Evolutionary conservation across 1,140 invertebrate species (phyloP).

Genomic region (Drosophila lacteicornis): DNA sequence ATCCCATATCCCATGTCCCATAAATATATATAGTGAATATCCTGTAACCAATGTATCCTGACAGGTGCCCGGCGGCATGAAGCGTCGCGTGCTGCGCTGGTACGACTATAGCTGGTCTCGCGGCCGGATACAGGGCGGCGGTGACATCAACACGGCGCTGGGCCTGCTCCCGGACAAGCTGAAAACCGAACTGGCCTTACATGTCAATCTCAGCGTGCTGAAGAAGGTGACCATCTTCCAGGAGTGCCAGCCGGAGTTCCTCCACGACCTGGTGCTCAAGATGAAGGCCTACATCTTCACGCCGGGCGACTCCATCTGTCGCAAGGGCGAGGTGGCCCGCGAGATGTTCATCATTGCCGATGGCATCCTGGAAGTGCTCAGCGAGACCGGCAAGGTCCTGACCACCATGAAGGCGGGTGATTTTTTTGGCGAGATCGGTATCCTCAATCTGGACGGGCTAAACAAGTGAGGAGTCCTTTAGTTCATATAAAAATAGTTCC

Average conservation of each 20-base stretch:
- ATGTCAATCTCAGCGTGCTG: constrained; percentile 97
- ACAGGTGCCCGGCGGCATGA: constrained; percentile 96
- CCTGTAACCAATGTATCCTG: background rate
- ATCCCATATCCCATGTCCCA: background rate
- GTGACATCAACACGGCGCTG: constrained; percentile 97
- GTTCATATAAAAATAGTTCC: background rate
- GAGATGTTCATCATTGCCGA: constrained; percentile 99
- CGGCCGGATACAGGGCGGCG: constrained; percentile 97
- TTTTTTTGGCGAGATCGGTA: constrained; percentile 99
- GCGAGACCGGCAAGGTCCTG: constrained; percentile 95
- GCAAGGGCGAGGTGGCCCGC: constrained; percentile 95
- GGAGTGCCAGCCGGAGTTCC: constrained; percentile 98
- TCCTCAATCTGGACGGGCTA: constrained; percentile 96
- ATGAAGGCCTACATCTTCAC: constrained; percentile 99
- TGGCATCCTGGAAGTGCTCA: constrained; percentile 97
- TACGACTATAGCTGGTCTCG: constrained; percentile 99
- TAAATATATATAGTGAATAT: background rate
- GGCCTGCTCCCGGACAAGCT: constrained; percentile 97
- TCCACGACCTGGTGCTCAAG: constrained; percentile 98
- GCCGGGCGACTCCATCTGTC: constrained; percentile 97
- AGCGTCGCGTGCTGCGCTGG: constrained; percentile 96
- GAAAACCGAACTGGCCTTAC: constrained; percentile 97
- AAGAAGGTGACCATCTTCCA: constrained; percentile 94
- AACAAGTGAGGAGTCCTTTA: constrained; percentile 91
- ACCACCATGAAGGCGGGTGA: constrained; percentile 99